Evolutionary conservation across 2,113 vertebrate species (phyloP).

Genomic region (Puffinus mauretanicus): DNA sequence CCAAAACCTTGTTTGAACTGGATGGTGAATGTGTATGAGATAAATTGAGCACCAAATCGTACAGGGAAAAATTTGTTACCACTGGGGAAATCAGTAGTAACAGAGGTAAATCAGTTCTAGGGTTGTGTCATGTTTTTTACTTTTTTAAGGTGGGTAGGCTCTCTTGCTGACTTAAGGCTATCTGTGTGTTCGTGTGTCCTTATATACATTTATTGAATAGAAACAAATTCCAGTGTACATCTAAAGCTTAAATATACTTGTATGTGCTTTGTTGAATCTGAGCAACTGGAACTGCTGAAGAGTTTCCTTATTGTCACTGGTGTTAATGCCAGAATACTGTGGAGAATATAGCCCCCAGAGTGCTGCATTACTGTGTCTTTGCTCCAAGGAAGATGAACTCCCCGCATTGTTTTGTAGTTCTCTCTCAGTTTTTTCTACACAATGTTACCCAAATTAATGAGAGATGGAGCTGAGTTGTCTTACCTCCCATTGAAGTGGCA

Average conservation of each 20-base stretch:
- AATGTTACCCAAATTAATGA: neutral
- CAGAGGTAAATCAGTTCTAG: neutral
- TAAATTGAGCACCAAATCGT: rapidly evolving
- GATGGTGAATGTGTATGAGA: neutral
- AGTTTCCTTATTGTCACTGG: neutral
- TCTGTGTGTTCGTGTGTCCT: neutral
- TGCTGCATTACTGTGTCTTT: neutral
- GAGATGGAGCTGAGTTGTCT: neutral
- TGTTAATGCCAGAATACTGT: neutral
- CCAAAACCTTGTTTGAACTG: neutral
- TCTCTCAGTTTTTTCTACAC: neutral
- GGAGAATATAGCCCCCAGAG: neutral
- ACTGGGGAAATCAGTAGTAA: neutral
- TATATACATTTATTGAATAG: neutral
- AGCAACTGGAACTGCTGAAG: neutral
- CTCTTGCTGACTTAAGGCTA: neutral
- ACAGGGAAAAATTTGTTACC: neutral
- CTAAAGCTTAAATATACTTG: neutral
- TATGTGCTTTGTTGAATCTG: neutral
- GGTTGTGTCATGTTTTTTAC: neutral
- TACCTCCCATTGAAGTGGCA: neutral
- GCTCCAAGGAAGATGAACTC: neutral
- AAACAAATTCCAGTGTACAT: neutral
- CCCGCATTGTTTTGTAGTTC: neutral
- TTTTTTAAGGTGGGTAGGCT: neutral